Conservation (phyloP, 2,888 invertebrate species). For the Agrochola lota region DNA sequence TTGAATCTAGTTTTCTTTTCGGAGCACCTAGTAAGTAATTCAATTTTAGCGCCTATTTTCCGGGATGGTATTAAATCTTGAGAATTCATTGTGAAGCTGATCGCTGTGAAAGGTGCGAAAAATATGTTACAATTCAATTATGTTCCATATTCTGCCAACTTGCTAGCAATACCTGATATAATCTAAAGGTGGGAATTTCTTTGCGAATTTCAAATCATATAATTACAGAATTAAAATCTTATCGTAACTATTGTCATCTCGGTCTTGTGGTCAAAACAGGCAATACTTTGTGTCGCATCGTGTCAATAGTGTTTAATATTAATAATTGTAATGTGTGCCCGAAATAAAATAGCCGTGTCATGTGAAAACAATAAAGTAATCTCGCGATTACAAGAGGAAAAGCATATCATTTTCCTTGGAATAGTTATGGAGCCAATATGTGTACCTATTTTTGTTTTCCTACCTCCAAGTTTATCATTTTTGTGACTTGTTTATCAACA, state of each 20-base stretch:
- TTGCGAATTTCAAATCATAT: neutral
- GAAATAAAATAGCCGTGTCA: neutral
- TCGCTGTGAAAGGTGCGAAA: neutral
- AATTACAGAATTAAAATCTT: conserved; percentile 7
- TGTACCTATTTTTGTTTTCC: neutral
- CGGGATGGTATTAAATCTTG: neutral
- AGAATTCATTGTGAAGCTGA: neutral
- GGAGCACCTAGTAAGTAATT: neutral
- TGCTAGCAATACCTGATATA: neutral
- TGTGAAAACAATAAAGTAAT: conserved; percentile 1
- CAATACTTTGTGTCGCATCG: conserved; percentile 64
- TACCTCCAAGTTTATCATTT: neutral
- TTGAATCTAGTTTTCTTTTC: neutral
- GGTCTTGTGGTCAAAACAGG: conserved; percentile 53
- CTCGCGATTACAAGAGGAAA: neutral
- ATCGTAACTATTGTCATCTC: conserved; percentile 26
- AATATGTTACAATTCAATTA: neutral
- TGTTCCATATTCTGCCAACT: neutral
- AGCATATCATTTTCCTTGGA: neutral
- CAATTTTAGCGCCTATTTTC: neutral
- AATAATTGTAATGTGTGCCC: conserved; percentile 32
- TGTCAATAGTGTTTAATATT: conserved; percentile 26
- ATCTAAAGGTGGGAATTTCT: neutral
- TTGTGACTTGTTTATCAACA: neutral
- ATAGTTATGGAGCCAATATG: neutral